Percentiles rank a stretch among this genome's conserved stretches.
Evolutionary conservation across 2,797 vertebrate species (phyloP).

Genomic region (Enteromius trimaculatus): DNA sequence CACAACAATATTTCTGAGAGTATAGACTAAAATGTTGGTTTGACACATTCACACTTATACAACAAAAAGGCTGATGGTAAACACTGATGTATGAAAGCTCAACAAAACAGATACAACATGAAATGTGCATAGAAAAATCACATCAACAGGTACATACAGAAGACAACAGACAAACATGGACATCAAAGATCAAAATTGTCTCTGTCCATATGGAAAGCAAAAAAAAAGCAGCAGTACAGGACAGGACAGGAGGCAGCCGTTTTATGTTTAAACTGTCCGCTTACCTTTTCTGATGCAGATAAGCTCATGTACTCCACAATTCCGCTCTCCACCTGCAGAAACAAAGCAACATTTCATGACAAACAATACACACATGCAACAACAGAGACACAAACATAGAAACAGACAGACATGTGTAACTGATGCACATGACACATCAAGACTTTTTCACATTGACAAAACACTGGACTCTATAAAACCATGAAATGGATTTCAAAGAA

Average conservation of each 20-base stretch:
- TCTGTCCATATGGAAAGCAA: neutral
- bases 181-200: neutral
- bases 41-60: neutral
- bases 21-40: neutral
- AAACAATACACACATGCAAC: conserved; percentile 43
- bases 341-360: conserved; percentile 76
- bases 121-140: neutral
- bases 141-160: neutral
- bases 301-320: conserved; percentile 97
- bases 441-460: neutral
- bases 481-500: neutral
- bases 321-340: conserved; percentile 92
- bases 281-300: conserved; percentile 99
- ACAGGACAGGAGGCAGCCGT: neutral
- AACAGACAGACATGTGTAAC: conserved; percentile 27
- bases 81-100: neutral
- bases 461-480: neutral
- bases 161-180: neutral
- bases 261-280: conserved; percentile 61
- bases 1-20: neutral
- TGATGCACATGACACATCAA: conserved; percentile 23
- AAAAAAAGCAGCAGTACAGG: neutral
- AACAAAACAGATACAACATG: neutral
- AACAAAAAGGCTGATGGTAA: neutral
- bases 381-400: neutral